Evolutionary conservation across 2,888 invertebrate species (phyloP), one percentile per base, ranked within the genome.

Genomic region (Drosophila trichaetosa): DNA sequence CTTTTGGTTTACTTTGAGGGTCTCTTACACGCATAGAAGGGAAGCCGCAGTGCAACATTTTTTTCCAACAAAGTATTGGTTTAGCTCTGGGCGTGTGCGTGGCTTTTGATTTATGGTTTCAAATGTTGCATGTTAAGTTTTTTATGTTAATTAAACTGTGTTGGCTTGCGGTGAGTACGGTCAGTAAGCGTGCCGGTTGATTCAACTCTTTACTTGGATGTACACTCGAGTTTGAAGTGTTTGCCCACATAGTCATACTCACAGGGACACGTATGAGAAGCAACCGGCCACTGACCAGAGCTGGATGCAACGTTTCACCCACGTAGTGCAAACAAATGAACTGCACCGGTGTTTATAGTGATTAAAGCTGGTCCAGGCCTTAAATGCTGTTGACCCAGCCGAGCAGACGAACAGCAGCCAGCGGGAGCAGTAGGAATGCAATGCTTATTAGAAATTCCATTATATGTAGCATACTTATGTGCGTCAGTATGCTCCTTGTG

Each of bases 371-470:
- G 42, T 51, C 24, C 65, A 49, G 46, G 46, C 36, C 70, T 65
- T 78, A 80, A 86, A 82, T 73, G 80, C 73, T 87, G 87, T 87
- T 87, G 89, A 86, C 87, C 79, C 65, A 74, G 59, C 76, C 68
- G 31, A 68, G 57, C 49, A 56, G 49, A 8, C 8, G 24, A 57
- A 36, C 24, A 49, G 49, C 34, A 34, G 18, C 54, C 58, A 42
- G 51, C 31, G 40, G 42, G 24, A 29, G 18, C 64, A 72, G 36
- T 54, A 34, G 49, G 48, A 68, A 51, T 60, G 49, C 65, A 57
- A 65, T 53, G 57, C 76, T 86, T 85, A 87, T 89, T 89, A 88
- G 86, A 90, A 87, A 87, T 89, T 87, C 87, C 88, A 89, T 87
- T 87, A 87, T 88, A 79, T 71, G 75, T 81, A 82, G 82, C 48